These are phyloP conservation scores for Callaeas wilsoni DNA, from an alignment of 2,113 vertebrate species.

Conservation along the genomic window DNA sequence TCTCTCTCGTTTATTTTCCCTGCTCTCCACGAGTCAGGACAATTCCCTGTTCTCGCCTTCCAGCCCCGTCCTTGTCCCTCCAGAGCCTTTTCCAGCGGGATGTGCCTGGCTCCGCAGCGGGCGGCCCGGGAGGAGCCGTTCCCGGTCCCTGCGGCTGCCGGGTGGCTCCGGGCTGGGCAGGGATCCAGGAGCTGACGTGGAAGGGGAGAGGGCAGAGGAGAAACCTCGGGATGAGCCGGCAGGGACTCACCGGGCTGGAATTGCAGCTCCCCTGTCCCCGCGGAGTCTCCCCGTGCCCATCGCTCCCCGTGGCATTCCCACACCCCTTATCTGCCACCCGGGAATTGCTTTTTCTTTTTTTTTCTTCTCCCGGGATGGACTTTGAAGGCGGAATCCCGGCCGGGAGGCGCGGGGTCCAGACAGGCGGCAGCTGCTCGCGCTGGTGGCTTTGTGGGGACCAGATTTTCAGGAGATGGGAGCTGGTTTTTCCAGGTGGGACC, in stretches of 20 bases:
- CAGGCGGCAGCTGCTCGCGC: not conserved
- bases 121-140: not conserved
- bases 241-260: not conserved
- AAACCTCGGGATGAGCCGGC: not conserved
- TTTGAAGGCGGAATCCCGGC: not conserved
- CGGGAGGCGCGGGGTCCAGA: not conserved
- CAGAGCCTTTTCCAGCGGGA: not conserved
- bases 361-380: not conserved
- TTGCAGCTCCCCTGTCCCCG: not conserved
- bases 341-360: not conserved
- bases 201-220: not conserved
- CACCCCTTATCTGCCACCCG: not conserved
- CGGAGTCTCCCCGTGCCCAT: not conserved
- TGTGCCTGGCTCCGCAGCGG: not conserved
- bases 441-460: not conserved
- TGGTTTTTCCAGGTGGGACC: constrained; percentile 49
- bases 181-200: constrained; percentile 6
- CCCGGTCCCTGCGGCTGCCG: not conserved
- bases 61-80: not conserved
- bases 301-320: not conserved
- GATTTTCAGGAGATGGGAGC: constrained; percentile 32
- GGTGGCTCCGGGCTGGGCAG: constrained; percentile 6
- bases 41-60: not conserved
- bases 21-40: not conserved
- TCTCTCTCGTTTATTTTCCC: rapidly evolving